Percentiles rank a stretch among this genome's conserved stretches.
Conservation (phyloP, 1,140 invertebrate species). For the Danaus melanippus region DNA sequence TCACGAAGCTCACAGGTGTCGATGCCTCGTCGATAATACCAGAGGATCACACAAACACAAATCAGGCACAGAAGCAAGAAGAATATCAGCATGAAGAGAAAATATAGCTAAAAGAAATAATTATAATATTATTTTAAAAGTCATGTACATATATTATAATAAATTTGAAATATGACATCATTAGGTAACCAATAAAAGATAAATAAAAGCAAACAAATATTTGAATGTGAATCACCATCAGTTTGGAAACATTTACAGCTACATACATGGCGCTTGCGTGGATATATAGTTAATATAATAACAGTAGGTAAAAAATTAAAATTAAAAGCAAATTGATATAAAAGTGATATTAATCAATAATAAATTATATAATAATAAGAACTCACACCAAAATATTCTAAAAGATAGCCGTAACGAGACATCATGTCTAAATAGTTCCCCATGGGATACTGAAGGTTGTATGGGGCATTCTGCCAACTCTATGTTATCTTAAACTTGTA, state of each 20-base stretch:
- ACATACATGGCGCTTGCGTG: too few species aligned
- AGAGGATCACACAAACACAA: slow-evolving; percentile 27
- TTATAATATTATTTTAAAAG: not conserved
- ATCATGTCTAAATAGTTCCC: slow-evolving; percentile 32
- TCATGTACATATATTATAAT: too few species aligned
- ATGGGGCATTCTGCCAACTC: slow-evolving; percentile 36
- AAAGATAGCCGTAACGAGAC: slow-evolving; percentile 28
- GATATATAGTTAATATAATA: too few species aligned
- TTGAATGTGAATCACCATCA: too few species aligned
- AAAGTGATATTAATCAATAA: too few species aligned
- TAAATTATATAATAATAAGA: slow-evolving; percentile 6
- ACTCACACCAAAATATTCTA: slow-evolving; percentile 43
- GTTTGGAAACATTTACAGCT: too few species aligned
- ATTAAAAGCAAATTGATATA: too few species aligned
- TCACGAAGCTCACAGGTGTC: slow-evolving; percentile 21
- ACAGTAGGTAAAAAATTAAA: too few species aligned
- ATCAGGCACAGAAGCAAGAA: slow-evolving; percentile 36
- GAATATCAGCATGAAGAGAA: slow-evolving; percentile 43
- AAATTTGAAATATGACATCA: too few species aligned
- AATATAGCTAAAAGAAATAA: slow-evolving; percentile 36
- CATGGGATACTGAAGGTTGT: slow-evolving; percentile 31
- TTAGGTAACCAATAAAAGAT: too few species aligned
- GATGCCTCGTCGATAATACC: slow-evolving; percentile 25
- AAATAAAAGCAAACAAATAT: too few species aligned
- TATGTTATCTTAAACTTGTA: not conserved